A percentile compares a stretch with the other conserved stretches of the same genome.
Conservation (phyloP, 2,888 invertebrate genomes). For the Nephrotoma appendiculata region DNA sequence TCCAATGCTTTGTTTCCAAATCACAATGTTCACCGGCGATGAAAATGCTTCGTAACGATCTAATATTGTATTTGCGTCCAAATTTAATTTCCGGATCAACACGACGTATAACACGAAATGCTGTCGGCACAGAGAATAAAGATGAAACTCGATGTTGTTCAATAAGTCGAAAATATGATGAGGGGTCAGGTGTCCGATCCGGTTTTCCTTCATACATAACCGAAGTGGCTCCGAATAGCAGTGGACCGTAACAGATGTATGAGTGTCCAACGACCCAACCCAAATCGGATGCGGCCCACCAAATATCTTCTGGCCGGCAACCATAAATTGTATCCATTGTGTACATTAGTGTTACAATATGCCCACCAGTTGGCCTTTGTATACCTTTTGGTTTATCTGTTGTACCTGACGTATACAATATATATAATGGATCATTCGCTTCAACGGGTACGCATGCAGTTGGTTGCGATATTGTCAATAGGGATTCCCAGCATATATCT, state of each 20-base stretch:
- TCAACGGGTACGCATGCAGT: slow-evolving; percentile 74
- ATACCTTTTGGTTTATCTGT: slow-evolving; percentile 64
- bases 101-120: slow-evolving; percentile 68
- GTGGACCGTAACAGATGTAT: slow-evolving; percentile 84
- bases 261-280: slow-evolving; percentile 94
- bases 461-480: slow-evolving; percentile 45
- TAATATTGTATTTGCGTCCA: slow-evolving; percentile 54
- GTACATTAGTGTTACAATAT: slow-evolving; percentile 75
- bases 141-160: slow-evolving; percentile 73
- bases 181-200: slow-evolving; percentile 84
- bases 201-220: slow-evolving; percentile 88
- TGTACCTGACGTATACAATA: slow-evolving; percentile 86
- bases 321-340: slow-evolving; percentile 72
- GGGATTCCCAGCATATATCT: slow-evolving; percentile 69
- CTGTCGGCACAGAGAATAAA: slow-evolving; percentile 84
- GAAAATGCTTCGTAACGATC: slow-evolving; percentile 56
- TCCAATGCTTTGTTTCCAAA: slow-evolving; percentile 72
- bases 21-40: slow-evolving; percentile 91
- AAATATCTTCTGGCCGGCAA: slow-evolving; percentile 72
- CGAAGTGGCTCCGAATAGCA: slow-evolving; percentile 62
- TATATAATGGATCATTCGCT: slow-evolving; percentile 80
- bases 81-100: slow-evolving; percentile 60
- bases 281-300: slow-evolving; percentile 60
- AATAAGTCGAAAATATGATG: slow-evolving; percentile 81
- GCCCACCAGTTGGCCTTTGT: slow-evolving; percentile 75